Base-by-base conservation (phyloP, 2,113 vertebrate species). In the Halichoeres trimaculatus region DNA sequence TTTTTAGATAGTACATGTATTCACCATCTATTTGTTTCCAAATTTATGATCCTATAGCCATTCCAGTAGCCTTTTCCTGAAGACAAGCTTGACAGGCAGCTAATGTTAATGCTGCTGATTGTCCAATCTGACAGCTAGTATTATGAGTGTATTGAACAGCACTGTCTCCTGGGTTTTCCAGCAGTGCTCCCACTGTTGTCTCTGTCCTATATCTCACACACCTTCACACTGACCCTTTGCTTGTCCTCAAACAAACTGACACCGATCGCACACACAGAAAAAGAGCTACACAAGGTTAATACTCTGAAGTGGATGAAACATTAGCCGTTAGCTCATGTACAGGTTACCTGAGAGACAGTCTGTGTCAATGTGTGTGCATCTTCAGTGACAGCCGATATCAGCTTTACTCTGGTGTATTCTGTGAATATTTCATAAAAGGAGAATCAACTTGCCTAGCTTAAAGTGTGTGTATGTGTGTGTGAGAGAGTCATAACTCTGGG, bases 271-370 rank as follows among this genome's bases (percentile, higher is more conserved):
- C 40, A 68, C 50, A 68, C 22, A 74, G 51, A 19, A 24, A 57
- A 22, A 11, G 16, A 71, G 23, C 53, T 57, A n/a, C 64, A 56
- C 64, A 82, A 70, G 75, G 62, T 77, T 70, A 80, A 70, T 70
- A 52, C 36, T 52, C 69, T 62, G 84, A 68, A 84, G 81, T 80
- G 30, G 48, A 73, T 78, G 43, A 84, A 84, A 74, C 60, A 71
- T 76, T 74, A 71, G 73, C 54, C 26, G 14, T 24, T 67, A 75
- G 51, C 79, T 55, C 48, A 56, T 71, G 56, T 62, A 36, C 51
- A 80, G 55, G 61, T 45, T 58, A 52, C 13, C 57, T 51, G 23
- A 19, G 60, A 73, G 58, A 62, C 14, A 17, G 17, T 62, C 35
- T 57, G 36, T 54, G 11, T 50, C 52, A 8, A 4, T 56, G 45